These are phyloP conservation scores for Drosophila varians DNA, from an alignment of 1,140 invertebrate genomes.

Conservation along the genomic window DNA sequence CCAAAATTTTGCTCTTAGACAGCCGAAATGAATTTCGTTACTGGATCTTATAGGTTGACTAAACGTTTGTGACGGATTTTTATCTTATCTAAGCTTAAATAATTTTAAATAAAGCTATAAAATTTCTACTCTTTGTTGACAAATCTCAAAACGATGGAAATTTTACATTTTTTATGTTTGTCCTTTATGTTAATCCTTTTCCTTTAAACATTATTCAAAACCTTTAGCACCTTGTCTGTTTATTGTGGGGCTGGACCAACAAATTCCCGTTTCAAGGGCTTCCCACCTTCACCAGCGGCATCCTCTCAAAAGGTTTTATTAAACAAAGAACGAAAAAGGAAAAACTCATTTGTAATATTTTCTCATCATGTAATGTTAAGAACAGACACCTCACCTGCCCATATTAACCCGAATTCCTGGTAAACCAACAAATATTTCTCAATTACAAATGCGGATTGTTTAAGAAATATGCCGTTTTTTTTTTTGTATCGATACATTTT, in stretches of 20 bases:
- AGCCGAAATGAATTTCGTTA: neutral
- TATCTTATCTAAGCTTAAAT: no score
- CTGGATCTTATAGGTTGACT: neutral
- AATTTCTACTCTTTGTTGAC: no score
- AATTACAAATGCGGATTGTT: constrained; percentile 64
- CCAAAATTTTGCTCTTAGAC: constrained; percentile 9
- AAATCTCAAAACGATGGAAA: neutral
- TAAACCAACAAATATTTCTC: constrained; percentile 56
- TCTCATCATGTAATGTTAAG: constrained; percentile 15
- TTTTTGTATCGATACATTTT: constrained; percentile 51
- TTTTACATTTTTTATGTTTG: neutral
- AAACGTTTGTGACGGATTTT: no score
- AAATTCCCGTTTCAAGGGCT: constrained; percentile 22
- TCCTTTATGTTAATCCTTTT: neutral
- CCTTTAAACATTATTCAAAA: constrained; percentile 21
- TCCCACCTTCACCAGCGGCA: constrained; percentile 28
- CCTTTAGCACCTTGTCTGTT: constrained; percentile 10
- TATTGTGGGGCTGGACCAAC: neutral
- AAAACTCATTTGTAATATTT: constrained; percentile 59
- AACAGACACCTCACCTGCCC: constrained; percentile 56
- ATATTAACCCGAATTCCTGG: constrained; percentile 65
- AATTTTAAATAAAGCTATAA: no score
- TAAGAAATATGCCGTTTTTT: constrained; percentile 59
- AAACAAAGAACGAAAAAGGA: constrained; percentile 20
- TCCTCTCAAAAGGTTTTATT: constrained; percentile 25